Base-by-base conservation (phyloP, 64 coral and sea anemone species). In the Actinia equina region DNA sequence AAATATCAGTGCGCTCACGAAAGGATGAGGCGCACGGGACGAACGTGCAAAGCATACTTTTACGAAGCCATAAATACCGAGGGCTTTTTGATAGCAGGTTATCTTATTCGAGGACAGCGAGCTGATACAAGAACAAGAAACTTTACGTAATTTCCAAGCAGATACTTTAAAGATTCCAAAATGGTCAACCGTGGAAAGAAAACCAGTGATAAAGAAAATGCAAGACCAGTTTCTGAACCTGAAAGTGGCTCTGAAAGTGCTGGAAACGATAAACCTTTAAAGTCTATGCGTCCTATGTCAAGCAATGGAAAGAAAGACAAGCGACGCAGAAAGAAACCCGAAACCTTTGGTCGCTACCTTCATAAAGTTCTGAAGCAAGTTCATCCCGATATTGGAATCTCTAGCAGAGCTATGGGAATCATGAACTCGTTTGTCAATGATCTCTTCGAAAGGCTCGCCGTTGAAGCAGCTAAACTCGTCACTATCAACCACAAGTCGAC, bases 341-440 rank as follows among this genome's bases (percentile, higher is more conserved):
- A 88, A 17, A 86, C 61, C 27, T 86, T 52, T 56, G 37, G 59
- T 43, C 25, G 37, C 3, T 86, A 70, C 27, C 37, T 86, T n/a
- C 62, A 86, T 42, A 86, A 88, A 56, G 80, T 83, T 23, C 80
- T 83, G 13, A 83, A 83, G 52, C 86, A 88, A 53, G 88, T 89
- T 23, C 88, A 89, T 64, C 88, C 88, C 1, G 88, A 89, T 80
- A 89, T 76, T 71, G 88, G 88, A 67, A 89, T 89, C 88, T 83
- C 78, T 43, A 89, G 82, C 17, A 83, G 52, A 45, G 14, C 80
- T 0, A 83, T 83, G 80, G 45, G 37, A 17, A 83, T 83, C 0
- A 83, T 83, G 80, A 83, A 83, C n/a, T 83, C 80, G 2, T 83
- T 63, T 51, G 74, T 60, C 44, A 82, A 25, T 55, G 57, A 83